Percentiles rank a stretch among this genome's conserved stretches.
Conservation (phyloP, 2,888 invertebrate genomes). For the Meghimatium bilineatum region DNA sequence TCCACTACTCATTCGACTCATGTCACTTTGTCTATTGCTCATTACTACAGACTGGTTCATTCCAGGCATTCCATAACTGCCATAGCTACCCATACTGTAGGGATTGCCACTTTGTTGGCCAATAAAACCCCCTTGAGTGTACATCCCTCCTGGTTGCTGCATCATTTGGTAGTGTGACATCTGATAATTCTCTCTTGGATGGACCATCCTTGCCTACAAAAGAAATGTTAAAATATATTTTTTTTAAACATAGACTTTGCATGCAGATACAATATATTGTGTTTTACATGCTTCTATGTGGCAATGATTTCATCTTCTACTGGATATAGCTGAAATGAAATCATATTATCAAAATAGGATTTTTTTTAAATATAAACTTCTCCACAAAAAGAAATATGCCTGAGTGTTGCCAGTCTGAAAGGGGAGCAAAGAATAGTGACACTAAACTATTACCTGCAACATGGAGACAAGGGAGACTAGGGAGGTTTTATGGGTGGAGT, state of each 20-base stretch:
- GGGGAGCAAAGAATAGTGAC: too few relatives aligned
- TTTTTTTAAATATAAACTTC: too few relatives aligned
- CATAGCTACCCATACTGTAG: conserved; percentile 34
- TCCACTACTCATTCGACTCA: conserved; percentile 20
- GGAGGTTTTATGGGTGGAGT: too few relatives aligned
- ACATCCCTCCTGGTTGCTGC: conserved; percentile 42
- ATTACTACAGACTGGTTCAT: conserved; percentile 32
- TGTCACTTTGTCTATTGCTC: conserved; percentile 21
- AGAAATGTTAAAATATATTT: neutral
- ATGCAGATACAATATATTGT: neutral
- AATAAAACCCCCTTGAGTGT: conserved; percentile 35
- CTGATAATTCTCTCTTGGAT: conserved; percentile 40
- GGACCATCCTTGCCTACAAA: conserved; percentile 41
- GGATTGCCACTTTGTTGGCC: conserved; percentile 41
- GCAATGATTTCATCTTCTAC: too few relatives aligned
- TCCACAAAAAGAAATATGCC: too few relatives aligned
- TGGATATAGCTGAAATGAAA: too few relatives aligned
- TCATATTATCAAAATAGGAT: too few relatives aligned
- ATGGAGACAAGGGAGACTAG: too few relatives aligned
- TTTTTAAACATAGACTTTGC: neutral
- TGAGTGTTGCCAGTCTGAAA: too few relatives aligned
- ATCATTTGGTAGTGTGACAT: conserved; percentile 45
- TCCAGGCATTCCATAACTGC: conserved; percentile 30
- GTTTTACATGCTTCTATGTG: neutral
- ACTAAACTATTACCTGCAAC: too few relatives aligned